phyloP scores from a whole-genome alignment of 1,140 invertebrate species.

The Hylaeus anthracinus region DNA sequence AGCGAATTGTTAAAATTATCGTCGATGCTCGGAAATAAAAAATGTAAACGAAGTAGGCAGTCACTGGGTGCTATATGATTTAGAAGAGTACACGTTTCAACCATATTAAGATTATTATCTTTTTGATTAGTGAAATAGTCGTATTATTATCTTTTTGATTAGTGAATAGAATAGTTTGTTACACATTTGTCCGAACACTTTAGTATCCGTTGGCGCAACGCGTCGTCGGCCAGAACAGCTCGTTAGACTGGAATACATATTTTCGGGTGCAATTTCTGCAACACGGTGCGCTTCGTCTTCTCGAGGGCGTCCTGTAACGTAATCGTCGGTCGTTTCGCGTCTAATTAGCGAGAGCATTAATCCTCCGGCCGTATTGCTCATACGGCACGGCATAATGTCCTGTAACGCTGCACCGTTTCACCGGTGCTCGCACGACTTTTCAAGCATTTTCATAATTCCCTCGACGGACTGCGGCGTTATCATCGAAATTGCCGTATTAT shows the following conservation, averaged over 20 bases:
- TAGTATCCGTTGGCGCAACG: too few species aligned
- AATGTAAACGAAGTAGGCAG: too few species aligned
- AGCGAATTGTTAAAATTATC: too few species aligned
- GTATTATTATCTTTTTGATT: too few species aligned
- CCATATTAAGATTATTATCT: too few species aligned
- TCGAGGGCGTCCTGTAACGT: conserved; percentile 7
- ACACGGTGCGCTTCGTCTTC: conserved; percentile 28
- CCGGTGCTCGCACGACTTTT: conserved; percentile 1
- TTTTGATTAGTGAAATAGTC: too few species aligned
- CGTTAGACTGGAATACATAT: conserved; percentile 34
- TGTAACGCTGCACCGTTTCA: conserved; percentile 4
- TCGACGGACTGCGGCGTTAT: conserved; percentile 45
- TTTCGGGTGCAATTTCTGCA: conserved; percentile 21
- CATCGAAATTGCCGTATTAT: conserved; percentile 67
- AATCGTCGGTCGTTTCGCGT: conserved; percentile 58
- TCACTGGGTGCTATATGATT: too few species aligned
- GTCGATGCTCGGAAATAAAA: too few species aligned
- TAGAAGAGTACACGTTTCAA: too few species aligned
- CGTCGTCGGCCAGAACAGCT: not conserved
- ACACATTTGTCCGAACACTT: not conserved
- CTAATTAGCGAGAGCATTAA: conserved; percentile 63
- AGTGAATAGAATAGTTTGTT: too few species aligned
- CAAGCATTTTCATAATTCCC: not conserved
- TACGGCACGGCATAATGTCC: conserved; percentile 19
- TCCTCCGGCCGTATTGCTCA: conserved; percentile 40